Evolutionary conservation across 92 coral and sea anemone genomes (phyloP).

Genomic region (Epizoanthus scotinus): DNA sequence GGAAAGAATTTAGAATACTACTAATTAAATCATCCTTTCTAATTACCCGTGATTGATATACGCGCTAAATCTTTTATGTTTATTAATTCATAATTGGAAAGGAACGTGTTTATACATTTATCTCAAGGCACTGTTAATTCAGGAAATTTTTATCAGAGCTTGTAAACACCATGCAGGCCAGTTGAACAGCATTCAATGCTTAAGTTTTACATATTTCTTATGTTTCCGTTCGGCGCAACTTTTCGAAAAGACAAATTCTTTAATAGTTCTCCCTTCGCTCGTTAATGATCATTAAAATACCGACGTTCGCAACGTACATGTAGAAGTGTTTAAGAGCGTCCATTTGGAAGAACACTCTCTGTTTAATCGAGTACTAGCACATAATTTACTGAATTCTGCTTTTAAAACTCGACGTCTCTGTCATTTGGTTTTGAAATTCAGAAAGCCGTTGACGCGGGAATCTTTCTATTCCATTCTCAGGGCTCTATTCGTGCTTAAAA

Average conservation of each 20-base stretch:
- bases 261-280: constrained; percentile 20
- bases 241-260: constrained; percentile 12
- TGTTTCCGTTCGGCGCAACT: constrained; percentile 33
- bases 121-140: constrained; percentile 67
- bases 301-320: constrained; percentile 30
- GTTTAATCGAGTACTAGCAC: constrained; percentile 32
- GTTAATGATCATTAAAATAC: constrained; percentile 39
- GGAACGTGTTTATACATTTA: constrained; percentile 77
- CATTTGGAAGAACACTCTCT: constrained; percentile 22
- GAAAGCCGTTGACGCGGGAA: constrained; percentile 4
- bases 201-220: constrained; percentile 32
- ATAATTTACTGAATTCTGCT: constrained; percentile 8
- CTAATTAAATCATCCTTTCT: constrained; percentile 91
- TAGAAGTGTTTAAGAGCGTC: constrained; percentile 4
- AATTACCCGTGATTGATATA: constrained; percentile 96
- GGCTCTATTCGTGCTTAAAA: not conserved
- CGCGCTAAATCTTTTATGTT: constrained; percentile 87
- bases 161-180: constrained; percentile 46
- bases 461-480: not conserved
- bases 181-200: constrained; percentile 27
- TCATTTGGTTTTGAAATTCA: constrained; percentile 13
- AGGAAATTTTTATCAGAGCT: constrained; percentile 66
- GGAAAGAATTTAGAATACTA: constrained; percentile 85
- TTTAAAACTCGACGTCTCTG: not conserved
- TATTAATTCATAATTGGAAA: constrained; percentile 73